phyloP scores from a whole-genome alignment of 2,888 invertebrate genomes.

The Diadromus collaris region DNA sequence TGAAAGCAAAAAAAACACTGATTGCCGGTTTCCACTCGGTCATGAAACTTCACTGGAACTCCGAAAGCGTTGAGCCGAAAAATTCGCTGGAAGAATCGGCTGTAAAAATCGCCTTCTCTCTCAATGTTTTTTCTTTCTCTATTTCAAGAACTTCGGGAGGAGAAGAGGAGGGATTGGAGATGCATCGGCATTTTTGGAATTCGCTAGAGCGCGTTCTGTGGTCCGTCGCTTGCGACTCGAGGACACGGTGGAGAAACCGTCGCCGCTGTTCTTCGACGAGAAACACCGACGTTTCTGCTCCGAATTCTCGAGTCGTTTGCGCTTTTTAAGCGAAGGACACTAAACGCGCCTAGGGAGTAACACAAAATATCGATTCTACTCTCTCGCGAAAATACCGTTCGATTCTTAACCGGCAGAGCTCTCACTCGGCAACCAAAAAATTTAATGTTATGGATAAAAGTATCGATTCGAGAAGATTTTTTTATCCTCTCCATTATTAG shows the following conservation, averaged over 20 bases:
- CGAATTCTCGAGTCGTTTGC: conserved; percentile 56
- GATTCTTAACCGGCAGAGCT: conserved; percentile 8
- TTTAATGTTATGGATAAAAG: conserved; percentile 10
- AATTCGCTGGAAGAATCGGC: conserved; percentile 42
- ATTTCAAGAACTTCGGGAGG: conserved; percentile 17
- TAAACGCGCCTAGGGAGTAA: not conserved
- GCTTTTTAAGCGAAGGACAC: conserved; percentile 59
- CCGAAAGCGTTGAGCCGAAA: not conserved
- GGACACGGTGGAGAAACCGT: conserved; percentile 45
- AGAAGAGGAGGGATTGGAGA: conserved; percentile 1
- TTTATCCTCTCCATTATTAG: conserved; percentile 22
- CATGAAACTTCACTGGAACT: conserved; percentile 19
- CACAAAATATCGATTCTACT: conserved; percentile 23
- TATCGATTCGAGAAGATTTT: conserved; percentile 1
- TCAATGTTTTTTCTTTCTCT: conserved; percentile 3
- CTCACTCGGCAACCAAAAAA: not conserved
- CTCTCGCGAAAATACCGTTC: not conserved
- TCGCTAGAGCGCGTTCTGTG: conserved; percentile 27
- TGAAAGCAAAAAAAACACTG: not conserved
- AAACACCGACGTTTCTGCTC: conserved; percentile 12
- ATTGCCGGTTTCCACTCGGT: not conserved
- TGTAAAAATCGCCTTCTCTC: conserved; percentile 35
- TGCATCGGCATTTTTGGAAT: conserved; percentile 40
- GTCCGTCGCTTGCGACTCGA: conserved; percentile 57
- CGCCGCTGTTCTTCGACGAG: not conserved